These are phyloP conservation scores for Kryptolebias ocellatus DNA, from an alignment of 2,797 vertebrate species.

Conservation along the genomic window DNA sequence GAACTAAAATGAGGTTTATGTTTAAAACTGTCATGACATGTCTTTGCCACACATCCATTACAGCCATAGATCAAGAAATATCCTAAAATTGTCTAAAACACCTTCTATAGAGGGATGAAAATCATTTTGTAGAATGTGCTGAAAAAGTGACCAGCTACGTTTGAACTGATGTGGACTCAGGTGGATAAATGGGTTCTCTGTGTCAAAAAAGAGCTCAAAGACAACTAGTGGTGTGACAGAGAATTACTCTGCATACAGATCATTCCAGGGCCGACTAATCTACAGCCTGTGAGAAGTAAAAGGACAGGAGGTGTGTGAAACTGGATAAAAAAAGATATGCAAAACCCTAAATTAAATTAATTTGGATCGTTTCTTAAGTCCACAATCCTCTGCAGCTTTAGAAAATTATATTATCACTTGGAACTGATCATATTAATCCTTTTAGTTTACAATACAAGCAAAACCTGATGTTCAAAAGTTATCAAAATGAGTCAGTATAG, in stretches of 20 bases:
- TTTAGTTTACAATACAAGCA: background rate
- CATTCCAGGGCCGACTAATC: slow-evolving; percentile 19
- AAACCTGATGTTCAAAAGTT: background rate
- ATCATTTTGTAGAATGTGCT: background rate
- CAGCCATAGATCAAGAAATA: background rate
- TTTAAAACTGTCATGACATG: background rate
- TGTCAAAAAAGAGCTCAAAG: slow-evolving; percentile 47
- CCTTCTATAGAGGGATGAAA: background rate
- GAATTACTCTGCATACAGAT: slow-evolving; percentile 53
- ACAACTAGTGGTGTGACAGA: slow-evolving; percentile 34
- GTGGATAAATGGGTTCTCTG: slow-evolving; percentile 65
- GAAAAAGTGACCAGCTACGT: background rate
- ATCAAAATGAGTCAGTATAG: background rate
- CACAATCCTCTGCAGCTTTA: background rate
- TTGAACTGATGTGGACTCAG: slow-evolving; percentile 31
- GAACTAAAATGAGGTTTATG: background rate
- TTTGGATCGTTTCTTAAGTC: background rate
- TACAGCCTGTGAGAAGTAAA: background rate
- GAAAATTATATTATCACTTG: background rate
- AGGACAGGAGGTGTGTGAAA: no score
- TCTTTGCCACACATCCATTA: background rate
- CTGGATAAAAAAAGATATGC: background rate
- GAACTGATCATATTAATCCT: background rate
- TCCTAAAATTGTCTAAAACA: background rate
- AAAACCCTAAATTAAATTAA: slow-evolving; percentile 2